Evolutionary conservation across 2,888 invertebrate genomes (phyloP).

Genomic region (Himalopsyche tibetana): DNA sequence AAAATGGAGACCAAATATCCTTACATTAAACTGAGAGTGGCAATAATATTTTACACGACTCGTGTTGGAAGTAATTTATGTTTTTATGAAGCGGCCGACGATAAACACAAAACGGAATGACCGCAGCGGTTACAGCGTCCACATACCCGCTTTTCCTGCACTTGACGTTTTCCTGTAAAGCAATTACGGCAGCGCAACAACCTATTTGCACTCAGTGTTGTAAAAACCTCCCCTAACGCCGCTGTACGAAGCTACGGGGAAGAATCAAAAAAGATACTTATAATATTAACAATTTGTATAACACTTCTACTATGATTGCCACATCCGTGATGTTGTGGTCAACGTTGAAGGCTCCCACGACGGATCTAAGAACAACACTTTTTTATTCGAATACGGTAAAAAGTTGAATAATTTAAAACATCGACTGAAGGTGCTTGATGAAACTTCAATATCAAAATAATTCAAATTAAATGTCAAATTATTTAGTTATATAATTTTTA

Average conservation of each 20-base stretch:
- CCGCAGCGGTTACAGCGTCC: constrained; percentile 2
- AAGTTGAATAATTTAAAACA: too few relatives aligned
- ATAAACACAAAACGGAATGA: neutral
- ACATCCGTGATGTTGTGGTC: too few relatives aligned
- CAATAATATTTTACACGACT: neutral
- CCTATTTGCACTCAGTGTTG: constrained; percentile 12
- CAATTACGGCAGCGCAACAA: neutral
- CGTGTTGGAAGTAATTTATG: neutral
- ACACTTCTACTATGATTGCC: too few relatives aligned
- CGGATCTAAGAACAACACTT: too few relatives aligned
- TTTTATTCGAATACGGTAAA: too few relatives aligned
- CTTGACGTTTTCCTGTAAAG: constrained; percentile 21
- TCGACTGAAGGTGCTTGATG: too few relatives aligned
- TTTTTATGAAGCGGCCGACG: neutral
- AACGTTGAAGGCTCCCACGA: too few relatives aligned
- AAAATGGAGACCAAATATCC: neutral
- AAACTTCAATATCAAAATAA: too few relatives aligned
- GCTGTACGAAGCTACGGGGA: neutral
- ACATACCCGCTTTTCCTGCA: neutral
- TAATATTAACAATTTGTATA: too few relatives aligned
- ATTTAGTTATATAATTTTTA: too few relatives aligned
- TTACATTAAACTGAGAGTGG: neutral
- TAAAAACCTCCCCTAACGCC: neutral
- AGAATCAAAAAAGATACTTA: too few relatives aligned
- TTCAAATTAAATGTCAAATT: too few relatives aligned